A percentile compares a stretch with the other conserved stretches of the same genome.
These are phyloP conservation scores for Taphrorychus bicolor DNA, from an alignment of 2,888 invertebrate species.

Conservation along the genomic window DNA sequence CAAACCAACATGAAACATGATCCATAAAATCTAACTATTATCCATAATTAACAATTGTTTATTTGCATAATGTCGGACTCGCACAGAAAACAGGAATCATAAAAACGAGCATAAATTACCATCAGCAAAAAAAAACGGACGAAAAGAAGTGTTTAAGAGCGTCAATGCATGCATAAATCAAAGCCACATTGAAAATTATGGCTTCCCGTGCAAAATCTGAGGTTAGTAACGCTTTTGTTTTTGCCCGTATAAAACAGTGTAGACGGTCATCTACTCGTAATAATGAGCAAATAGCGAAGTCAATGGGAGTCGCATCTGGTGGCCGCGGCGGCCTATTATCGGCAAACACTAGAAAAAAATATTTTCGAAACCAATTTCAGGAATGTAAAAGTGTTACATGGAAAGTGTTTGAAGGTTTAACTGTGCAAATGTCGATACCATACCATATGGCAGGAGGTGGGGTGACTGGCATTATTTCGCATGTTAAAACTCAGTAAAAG, in stretches of 20 bases:
- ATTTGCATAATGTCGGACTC: background rate
- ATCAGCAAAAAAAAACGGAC: background rate
- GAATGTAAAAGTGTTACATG: background rate
- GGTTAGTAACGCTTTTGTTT: slow-evolving; percentile 2
- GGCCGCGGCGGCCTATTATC: background rate
- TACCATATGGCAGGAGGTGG: slow-evolving; percentile 7
- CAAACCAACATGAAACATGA: no score
- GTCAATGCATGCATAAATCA: slow-evolving; percentile 6
- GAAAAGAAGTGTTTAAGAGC: slow-evolving; percentile 2
- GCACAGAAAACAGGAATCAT: background rate
- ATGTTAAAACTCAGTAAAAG: slow-evolving; percentile 17
- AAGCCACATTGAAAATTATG: background rate
- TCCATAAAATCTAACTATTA: background rate
- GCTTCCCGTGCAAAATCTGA: slow-evolving; percentile 3
- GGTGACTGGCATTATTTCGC: slow-evolving; percentile 24
- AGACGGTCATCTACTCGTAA: background rate
- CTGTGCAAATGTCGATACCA: background rate
- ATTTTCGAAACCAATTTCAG: background rate
- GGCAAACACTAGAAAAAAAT: background rate
- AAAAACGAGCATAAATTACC: background rate
- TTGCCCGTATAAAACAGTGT: background rate
- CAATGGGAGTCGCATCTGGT: background rate
- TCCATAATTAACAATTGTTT: background rate
- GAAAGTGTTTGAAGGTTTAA: background rate
- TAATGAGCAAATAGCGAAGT: background rate